These are phyloP conservation scores for Catagonus wagneri DNA, from an alignment of 2,113 vertebrate genomes.

Conservation along the genomic window DNA sequence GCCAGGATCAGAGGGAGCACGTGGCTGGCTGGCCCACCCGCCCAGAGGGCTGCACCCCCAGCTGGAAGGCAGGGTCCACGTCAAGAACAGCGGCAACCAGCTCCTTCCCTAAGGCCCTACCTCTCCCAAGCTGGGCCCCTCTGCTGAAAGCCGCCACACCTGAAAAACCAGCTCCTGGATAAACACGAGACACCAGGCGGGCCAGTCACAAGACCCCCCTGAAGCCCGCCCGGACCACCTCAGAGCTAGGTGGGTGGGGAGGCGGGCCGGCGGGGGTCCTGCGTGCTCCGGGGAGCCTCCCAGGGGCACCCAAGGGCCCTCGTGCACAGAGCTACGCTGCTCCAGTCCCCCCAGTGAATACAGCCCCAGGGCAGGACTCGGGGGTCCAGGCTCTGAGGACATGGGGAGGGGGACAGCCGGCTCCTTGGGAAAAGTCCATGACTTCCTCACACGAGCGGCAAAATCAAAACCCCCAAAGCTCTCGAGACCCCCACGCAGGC, in stretches of 20 bases:
- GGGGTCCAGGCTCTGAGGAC: background rate
- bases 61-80: background rate
- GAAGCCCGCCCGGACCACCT: constrained; percentile 75
- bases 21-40: constrained; percentile 60
- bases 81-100: background rate
- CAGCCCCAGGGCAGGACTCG: fast-evolving
- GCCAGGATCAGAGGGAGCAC: constrained; percentile 31
- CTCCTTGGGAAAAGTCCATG: background rate
- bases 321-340: background rate
- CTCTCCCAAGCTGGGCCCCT: constrained; percentile 34
- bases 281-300: background rate
- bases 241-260: constrained; percentile 38
- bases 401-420: background rate
- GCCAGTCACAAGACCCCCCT: constrained; percentile 44
- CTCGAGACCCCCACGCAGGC: background rate
- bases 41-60: background rate
- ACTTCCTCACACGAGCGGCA: background rate
- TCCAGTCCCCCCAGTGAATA: background rate
- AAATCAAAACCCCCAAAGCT: background rate
- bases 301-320: background rate
- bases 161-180: constrained; percentile 80
- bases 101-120: background rate
- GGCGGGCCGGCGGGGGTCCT: background rate
- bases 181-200: constrained; percentile 55
- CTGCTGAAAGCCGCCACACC: constrained; percentile 55